phyloP scores from a whole-genome alignment of 1,140 invertebrate species.

The Arion vulgaris region DNA sequence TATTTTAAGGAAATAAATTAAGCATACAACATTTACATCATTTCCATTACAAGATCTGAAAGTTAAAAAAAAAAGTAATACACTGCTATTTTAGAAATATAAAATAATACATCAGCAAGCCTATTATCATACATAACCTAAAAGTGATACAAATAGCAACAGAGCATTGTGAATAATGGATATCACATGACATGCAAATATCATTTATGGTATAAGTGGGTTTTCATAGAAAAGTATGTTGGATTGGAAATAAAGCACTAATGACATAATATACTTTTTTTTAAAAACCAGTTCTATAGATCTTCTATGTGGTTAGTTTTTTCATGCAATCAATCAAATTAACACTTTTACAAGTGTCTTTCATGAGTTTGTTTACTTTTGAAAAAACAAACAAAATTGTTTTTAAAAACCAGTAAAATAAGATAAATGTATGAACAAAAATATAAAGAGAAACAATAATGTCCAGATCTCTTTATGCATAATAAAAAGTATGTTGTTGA shows the following conservation, averaged over 20 bases:
- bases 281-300: too few species aligned
- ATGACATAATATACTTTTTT: neutral
- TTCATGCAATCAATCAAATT: too few species aligned
- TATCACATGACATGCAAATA: neutral
- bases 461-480: neutral
- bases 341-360: neutral
- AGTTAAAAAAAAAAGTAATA: neutral
- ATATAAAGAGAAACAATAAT: neutral
- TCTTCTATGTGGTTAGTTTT: too few species aligned
- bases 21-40: conserved; percentile 7
- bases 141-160: neutral
- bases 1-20: neutral
- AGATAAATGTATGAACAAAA: neutral
- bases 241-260: neutral
- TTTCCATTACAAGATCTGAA: neutral
- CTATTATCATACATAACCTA: neutral
- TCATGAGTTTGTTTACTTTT: neutral
- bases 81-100: neutral
- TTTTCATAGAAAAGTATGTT: neutral
- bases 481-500: neutral
- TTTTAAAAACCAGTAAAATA: too few species aligned
- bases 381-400: neutral
- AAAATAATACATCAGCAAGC: neutral
- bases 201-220: neutral
- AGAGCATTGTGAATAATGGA: neutral